phyloP scores from a whole-genome alignment of 1,140 invertebrate species.

The Drosophila rhopaloa region DNA sequence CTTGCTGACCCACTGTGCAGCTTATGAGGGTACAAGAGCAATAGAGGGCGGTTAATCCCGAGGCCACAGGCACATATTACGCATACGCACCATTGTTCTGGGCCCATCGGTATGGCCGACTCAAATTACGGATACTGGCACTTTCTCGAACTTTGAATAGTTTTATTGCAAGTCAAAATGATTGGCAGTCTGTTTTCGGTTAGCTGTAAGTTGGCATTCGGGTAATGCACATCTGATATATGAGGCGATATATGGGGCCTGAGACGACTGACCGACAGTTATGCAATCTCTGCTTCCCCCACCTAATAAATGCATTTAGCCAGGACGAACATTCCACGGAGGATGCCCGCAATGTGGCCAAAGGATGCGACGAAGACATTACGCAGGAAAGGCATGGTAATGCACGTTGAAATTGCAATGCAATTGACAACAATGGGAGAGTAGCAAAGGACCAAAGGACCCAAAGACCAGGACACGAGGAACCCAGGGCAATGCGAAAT shows the following conservation, averaged over 20 bases:
- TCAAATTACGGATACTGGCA: too few species aligned
- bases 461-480: constrained; percentile 3
- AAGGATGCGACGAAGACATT: constrained; percentile 56
- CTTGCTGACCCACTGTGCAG: too few species aligned
- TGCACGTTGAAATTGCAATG: constrained; percentile 67
- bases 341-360: constrained; percentile 30
- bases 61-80: too few species aligned
- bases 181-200: too few species aligned
- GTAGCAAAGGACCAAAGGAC: constrained; percentile 1
- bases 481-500: constrained; percentile 49
- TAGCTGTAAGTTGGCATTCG: constrained; percentile 7
- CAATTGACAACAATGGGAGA: constrained; percentile 67
- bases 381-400: constrained; percentile 37
- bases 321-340: constrained; percentile 37
- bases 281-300: not conserved
- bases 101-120: too few species aligned
- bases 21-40: too few species aligned
- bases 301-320: constrained; percentile 32
- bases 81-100: too few species aligned
- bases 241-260: constrained; percentile 19
- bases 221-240: constrained; percentile 11
- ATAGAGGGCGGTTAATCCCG: too few species aligned
- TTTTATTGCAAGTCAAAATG: too few species aligned
- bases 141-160: too few species aligned
- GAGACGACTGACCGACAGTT: not conserved